Evolutionary conservation across 2,888 invertebrate species (phyloP).

Genomic region (Melipona bicolor): DNA sequence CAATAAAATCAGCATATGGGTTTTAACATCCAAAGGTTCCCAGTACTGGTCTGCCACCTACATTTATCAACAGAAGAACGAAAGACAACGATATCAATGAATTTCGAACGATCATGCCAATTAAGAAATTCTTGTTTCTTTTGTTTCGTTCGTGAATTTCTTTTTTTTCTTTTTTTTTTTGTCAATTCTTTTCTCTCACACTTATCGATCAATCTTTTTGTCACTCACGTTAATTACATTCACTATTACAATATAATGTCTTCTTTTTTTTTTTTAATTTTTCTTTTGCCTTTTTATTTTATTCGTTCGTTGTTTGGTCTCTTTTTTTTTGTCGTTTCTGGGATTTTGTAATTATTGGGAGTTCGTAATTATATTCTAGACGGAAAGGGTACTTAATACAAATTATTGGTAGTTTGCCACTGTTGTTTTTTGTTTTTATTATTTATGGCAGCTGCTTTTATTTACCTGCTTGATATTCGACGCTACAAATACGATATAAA

Average conservation of each 20-base stretch:
- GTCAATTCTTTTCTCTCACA: neutral
- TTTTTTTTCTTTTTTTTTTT: neutral
- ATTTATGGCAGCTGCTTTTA: constrained; percentile 40
- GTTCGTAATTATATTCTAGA: neutral
- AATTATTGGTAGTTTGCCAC: neutral
- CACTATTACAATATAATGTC: neutral
- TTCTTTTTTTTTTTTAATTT: neutral
- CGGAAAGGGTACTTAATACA: neutral
- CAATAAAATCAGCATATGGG: constrained; percentile 90
- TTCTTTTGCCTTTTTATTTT: neutral
- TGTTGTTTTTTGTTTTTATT: neutral
- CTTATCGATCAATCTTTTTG: neutral
- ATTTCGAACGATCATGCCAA: constrained; percentile 2
- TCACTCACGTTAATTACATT: neutral
- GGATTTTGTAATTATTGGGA: neutral
- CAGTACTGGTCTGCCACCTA: constrained; percentile 85
- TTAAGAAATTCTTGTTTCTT: neutral
- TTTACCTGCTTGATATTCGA: constrained; percentile 87
- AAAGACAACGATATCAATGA: neutral
- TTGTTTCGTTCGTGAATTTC: neutral
- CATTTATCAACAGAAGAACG: constrained; percentile 41
- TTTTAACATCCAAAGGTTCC: constrained; percentile 85
- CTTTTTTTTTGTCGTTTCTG: neutral
- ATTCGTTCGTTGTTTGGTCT: neutral
- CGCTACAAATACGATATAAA: constrained; percentile 93